Evolutionary conservation across 1,140 invertebrate genomes (phyloP).

Genomic region (Arion vulgaris): DNA sequence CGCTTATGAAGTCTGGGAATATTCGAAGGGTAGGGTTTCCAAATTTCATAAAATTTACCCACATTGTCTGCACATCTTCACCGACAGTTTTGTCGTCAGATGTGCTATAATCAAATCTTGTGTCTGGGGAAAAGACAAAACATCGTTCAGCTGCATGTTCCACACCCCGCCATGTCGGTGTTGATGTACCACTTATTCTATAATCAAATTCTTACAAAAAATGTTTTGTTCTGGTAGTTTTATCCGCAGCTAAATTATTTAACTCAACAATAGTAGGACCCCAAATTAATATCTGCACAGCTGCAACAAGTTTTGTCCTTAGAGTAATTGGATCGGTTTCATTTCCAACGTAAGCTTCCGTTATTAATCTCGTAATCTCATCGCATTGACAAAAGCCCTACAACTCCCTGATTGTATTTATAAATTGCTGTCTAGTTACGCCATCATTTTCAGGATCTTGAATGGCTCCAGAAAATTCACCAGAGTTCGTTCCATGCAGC

Average conservation of each 20-base stretch:
- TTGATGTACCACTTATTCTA: constrained; percentile 3
- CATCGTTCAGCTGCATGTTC: not conserved
- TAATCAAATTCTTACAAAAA: constrained; percentile 21
- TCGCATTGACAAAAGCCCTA: not conserved
- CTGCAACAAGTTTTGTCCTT: not conserved
- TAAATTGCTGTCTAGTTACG: not conserved
- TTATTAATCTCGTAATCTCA: not conserved
- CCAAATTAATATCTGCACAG: not conserved
- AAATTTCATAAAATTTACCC: constrained; percentile 18
- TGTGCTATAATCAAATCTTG: not conserved
- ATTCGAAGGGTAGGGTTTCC: constrained; percentile 7
- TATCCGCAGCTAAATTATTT: not conserved
- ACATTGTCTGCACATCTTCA: not conserved
- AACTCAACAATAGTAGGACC: not conserved
- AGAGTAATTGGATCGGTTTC: not conserved
- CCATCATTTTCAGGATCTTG: not conserved
- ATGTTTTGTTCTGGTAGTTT: not conserved
- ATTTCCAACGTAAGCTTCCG: not conserved
- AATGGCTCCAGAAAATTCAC: not conserved
- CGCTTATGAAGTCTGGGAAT: not conserved
- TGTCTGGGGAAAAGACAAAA: constrained; percentile 19
- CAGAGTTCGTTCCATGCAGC: not conserved
- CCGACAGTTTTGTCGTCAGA: not conserved
- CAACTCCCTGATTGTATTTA: not conserved
- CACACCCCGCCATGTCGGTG: not conserved